A percentile compares a stretch with the other conserved stretches of the same genome.
These are phyloP conservation scores for Drosophila tanythrix DNA, from an alignment of 2,888 invertebrate species.

Conservation along the genomic window DNA sequence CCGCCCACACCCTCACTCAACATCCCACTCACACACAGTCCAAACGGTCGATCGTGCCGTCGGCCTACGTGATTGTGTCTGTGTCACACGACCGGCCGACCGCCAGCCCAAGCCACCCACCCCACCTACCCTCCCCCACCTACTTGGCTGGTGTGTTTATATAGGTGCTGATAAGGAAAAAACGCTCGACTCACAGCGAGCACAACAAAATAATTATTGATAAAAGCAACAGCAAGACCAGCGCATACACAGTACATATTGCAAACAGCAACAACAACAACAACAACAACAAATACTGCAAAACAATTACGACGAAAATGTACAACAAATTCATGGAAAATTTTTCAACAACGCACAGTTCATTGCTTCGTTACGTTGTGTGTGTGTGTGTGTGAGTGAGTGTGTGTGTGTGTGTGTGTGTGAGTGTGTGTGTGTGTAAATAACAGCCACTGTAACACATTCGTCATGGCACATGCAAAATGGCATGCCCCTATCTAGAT, in stretches of 20 bases:
- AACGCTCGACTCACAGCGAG: constrained; percentile 67
- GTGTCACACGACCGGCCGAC: constrained; percentile 72
- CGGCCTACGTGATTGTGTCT: constrained; percentile 75
- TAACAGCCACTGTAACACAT: constrained; percentile 59
- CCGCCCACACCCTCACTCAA: neutral
- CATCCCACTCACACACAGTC: constrained; percentile 7
- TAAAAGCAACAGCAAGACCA: constrained; percentile 63
- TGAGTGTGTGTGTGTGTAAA: constrained; percentile 22
- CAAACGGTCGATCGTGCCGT: constrained; percentile 21
- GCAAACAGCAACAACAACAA: constrained; percentile 52
- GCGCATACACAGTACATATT: constrained; percentile 46
- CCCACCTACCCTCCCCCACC: neutral
- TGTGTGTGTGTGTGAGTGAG: constrained; percentile 6
- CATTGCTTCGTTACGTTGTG: constrained; percentile 48
- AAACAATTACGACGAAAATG: constrained; percentile 36
- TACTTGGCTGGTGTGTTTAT: constrained; percentile 10
- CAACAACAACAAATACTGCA: constrained; percentile 4
- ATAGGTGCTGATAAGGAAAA: constrained; percentile 67
- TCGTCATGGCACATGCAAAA: constrained; percentile 80
- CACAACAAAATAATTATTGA: constrained; percentile 80
- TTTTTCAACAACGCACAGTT: constrained; percentile 76
- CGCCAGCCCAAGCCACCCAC: constrained; percentile 11
- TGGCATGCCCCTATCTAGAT: constrained; percentile 72
- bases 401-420: constrained; percentile 5
- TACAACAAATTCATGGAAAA: constrained; percentile 76